Conservation (phyloP, 2,888 invertebrate species). For the Cistogaster globosa region DNA sequence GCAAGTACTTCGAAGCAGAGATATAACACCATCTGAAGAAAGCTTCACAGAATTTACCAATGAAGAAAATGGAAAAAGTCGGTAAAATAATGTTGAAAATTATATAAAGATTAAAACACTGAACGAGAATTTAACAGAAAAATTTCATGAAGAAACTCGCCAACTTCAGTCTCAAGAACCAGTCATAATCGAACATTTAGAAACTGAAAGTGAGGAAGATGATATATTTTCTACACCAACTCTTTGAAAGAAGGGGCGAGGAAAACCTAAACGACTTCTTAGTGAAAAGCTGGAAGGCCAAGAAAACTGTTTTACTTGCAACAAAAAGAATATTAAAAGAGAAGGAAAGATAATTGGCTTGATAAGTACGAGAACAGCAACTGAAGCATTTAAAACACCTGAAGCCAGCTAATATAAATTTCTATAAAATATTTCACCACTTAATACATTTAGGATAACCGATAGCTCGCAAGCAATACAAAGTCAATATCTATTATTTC, state of each 20-base stretch:
- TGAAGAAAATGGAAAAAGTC: not conserved
- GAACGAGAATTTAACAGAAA: not conserved
- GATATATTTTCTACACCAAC: not conserved
- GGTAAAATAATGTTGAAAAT: not conserved
- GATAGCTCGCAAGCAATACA: too few species aligned
- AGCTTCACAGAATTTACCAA: not conserved
- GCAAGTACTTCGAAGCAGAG: not conserved
- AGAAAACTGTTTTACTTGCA: not conserved
- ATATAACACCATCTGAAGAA: not conserved
- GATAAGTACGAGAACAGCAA: too few species aligned
- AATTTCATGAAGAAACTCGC: not conserved
- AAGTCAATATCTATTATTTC: too few species aligned
- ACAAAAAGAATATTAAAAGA: not conserved
- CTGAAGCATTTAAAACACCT: too few species aligned
- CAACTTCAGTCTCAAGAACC: not conserved
- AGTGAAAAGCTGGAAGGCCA: not conserved
- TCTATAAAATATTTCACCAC: too few species aligned
- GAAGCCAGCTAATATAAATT: too few species aligned
- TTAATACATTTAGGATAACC: too few species aligned
- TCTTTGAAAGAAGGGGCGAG: not conserved
- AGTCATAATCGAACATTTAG: not conserved
- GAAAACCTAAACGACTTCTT: not conserved
- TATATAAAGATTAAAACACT: not conserved
- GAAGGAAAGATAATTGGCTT: not conserved
- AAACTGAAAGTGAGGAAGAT: not conserved